Percentiles rank a stretch among this genome's conserved stretches.
These are phyloP conservation scores for Smittia sp. DNA, from an alignment of 2,888 invertebrate genomes.

Conservation along the genomic window DNA sequence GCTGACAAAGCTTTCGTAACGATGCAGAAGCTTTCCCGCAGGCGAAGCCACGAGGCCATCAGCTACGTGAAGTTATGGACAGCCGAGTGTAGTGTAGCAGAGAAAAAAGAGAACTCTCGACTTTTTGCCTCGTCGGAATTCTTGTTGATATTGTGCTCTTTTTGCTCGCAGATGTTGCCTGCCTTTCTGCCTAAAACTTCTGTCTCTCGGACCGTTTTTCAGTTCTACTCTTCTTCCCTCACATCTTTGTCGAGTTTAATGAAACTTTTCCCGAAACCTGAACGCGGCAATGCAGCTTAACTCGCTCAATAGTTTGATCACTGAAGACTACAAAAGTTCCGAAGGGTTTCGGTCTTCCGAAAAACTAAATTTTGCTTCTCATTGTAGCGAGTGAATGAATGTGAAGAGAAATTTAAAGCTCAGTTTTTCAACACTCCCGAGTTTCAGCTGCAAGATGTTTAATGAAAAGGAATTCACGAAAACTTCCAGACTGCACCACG, in stretches of 20 bases:
- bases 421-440: slow-evolving; percentile 4
- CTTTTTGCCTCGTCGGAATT: neutral
- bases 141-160: slow-evolving; percentile 25
- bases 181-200: slow-evolving; percentile 18
- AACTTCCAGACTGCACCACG: neutral
- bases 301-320: neutral
- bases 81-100: neutral
- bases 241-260: neutral
- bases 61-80: no score
- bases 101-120: slow-evolving; percentile 3
- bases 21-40: neutral
- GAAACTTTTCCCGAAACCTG: neutral
- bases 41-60: no score
- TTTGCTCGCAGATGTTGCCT: slow-evolving; percentile 34
- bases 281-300: neutral
- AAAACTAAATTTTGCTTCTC: neutral
- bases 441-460: neutral
- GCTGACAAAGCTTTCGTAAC: neutral
- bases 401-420: slow-evolving; percentile 25
- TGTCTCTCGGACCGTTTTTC: neutral
- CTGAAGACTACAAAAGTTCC: no score
- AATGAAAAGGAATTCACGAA: neutral
- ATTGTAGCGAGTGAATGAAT: neutral
- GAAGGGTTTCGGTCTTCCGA: no score
- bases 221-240: neutral